Base-by-base conservation (phyloP, 1,140 invertebrate species). In the Drosophila auraria region DNA sequence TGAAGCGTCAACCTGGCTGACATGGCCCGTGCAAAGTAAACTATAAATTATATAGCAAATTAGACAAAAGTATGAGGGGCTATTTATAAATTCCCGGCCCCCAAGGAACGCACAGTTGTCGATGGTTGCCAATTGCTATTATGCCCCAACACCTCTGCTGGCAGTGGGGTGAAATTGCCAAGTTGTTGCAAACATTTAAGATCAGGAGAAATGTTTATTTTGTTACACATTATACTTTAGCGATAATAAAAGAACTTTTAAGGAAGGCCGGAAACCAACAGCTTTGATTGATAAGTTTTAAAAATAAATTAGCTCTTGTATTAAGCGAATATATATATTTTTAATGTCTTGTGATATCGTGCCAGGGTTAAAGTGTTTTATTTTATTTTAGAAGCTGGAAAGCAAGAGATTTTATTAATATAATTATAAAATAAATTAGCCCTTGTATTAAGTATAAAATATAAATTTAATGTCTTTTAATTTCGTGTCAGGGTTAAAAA, bases 11-110 rank as follows among this genome's bases (percentile, higher is more conserved):
- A 59, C 33, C 50, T 68, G 60, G 38, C 66, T 61, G 76, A 49
- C 65, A 81, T 44, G 45, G 42, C 27, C 23, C 44, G 33, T 38
- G 33, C 27, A 53, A 25, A 42, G 64, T 66, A 47, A 49, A 49
- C 57, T 80, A 78, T 87, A 68, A 79, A 82, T 87, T 70, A 87
- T 62, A 47, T 23, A 66, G 45, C 61, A 69, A 78, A 82, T 82
- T 76, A 65, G 57, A 69, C 38, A 51, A 53, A 65, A 36, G 36
- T 74, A 77, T 56, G 42, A 14, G 38, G 33, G 33, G 45, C 74
- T 84, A 82, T 82, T 78, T 82, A 60, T 84, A 84, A 33, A n/a
- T 40, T 33, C 33, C 42, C 51, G 25, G 23, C 49, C 30, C 25
- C 17, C 23, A 30, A 27, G 25, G 17, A 36, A 59, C 51, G 54